Evolutionary conservation across 2,797 vertebrate genomes (phyloP), one percentile per base, ranked within the genome.

Genomic region (Coreius guichenoti): DNA sequence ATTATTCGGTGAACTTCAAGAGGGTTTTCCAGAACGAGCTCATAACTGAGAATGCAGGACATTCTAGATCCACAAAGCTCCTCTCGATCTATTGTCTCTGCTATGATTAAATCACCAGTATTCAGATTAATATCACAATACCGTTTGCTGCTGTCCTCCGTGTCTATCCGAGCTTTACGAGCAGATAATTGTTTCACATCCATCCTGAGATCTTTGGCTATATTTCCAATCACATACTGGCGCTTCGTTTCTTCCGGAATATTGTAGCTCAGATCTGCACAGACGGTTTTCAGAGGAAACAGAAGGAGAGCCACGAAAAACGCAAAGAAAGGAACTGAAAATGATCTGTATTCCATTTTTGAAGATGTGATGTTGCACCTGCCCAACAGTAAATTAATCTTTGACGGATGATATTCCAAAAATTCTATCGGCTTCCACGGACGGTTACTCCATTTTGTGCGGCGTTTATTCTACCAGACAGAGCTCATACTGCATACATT

Each of bases 21-120:
- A 3, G 95, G 94, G 39, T 93, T 95, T n/a, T 93, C 92, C 70
- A 93, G 51, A 0, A 95, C 85, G 0, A 87, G 82, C 89, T 94
- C 93, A 68, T 92, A 92, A 76, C 89, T 89, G 3, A 89, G 1
- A 26, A 45, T 21, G 1, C 89, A 90, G 9, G 80, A 7, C 0
- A 67, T 51, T 23, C 2, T 84, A 1, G 82, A 43, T 0, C 78
- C 68, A 69, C 87, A 89, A 17, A 89, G 12, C 83, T 86, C n/a
- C 77, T 85, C 89, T 58, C 88, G 51, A 58, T 90, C 87, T 80
- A 90, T 88, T 73, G 86, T 89, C 17, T 90, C 89, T 51, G 65
- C 23, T 8, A 88, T 43, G 72, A 82, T 51, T 85, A 92, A 84
- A 83, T 90, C 86, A 13, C 90, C 90, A 63, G 67, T 88, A 8